A percentile compares a stretch with the other conserved stretches of the same genome.
phyloP scores from a whole-genome alignment of 92 coral and sea anemone species.

The Paramuricea clavata region DNA sequence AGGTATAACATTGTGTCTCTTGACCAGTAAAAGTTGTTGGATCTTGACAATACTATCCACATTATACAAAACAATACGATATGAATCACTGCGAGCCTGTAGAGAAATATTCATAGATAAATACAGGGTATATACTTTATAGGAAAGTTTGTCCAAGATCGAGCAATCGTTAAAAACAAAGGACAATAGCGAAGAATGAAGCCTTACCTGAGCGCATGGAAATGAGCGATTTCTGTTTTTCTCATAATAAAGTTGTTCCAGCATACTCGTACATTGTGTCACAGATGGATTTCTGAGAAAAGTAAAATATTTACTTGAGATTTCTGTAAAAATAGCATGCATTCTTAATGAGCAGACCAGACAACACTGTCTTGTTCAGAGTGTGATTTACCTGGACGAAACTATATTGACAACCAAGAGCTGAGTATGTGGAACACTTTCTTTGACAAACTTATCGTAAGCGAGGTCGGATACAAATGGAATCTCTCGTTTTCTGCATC shows the following conservation, averaged over 20 bases:
- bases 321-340: conserved; percentile 55
- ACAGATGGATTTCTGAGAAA: conserved; percentile 80
- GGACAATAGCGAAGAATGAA: neutral
- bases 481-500: conserved; percentile 92
- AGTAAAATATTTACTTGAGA: neutral
- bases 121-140: too few species aligned
- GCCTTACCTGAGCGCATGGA: conserved; percentile 89
- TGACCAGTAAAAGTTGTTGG: conserved; percentile 78
- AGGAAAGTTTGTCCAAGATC: too few species aligned
- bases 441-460: conserved; percentile 84
- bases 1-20: conserved; percentile 94
- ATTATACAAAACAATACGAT: conserved; percentile 90
- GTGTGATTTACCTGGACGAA: conserved; percentile 82
- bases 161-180: too few species aligned
- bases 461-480: conserved; percentile 91
- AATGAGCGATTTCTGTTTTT: conserved; percentile 91
- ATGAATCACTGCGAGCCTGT: conserved; percentile 94
- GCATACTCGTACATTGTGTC: conserved; percentile 88
- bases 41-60: conserved; percentile 76
- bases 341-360: neutral
- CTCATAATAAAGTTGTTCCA: conserved; percentile 91
- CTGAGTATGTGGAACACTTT: conserved; percentile 89
- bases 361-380: neutral
- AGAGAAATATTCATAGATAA: neutral
- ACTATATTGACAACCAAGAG: conserved; percentile 91